A percentile compares a stretch with the other conserved stretches of the same genome.
Conservation (phyloP, 2,113 vertebrate genomes). For the Clarias magur region DNA sequence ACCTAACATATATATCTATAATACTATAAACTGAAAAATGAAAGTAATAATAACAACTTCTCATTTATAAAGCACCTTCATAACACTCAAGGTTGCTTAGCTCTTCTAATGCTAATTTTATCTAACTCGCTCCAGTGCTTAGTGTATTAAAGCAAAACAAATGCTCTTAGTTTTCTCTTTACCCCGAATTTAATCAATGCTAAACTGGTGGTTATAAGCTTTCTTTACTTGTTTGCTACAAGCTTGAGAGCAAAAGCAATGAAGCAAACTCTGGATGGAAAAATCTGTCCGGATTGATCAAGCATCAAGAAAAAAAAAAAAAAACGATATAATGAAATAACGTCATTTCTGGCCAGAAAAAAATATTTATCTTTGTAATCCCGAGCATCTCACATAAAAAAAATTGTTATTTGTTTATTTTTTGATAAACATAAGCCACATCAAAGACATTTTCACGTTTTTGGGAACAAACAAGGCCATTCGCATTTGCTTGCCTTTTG, state of each 20-base stretch:
- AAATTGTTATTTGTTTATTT: not conserved
- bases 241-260: not conserved
- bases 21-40: not conserved
- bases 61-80: constrained; percentile 16
- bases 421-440: not conserved
- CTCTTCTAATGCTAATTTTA: not conserved
- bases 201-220: not conserved
- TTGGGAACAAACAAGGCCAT: not conserved
- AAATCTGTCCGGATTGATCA: not conserved
- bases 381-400: not conserved
- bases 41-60: not conserved
- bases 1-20: not conserved
- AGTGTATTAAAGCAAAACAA: constrained; percentile 9
- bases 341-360: not conserved
- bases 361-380: too few species aligned
- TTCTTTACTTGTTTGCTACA: not conserved
- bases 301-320: not conserved
- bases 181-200: not conserved
- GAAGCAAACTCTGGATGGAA: not conserved
- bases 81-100: constrained; percentile 16
- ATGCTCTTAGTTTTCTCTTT: not conserved
- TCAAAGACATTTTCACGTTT: not conserved
- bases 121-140: constrained; percentile 9
- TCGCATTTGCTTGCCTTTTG: not conserved
- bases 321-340: too few species aligned